These are phyloP conservation scores for Drosophila limbata DNA, from an alignment of 2,888 invertebrate genomes.

Conservation along the genomic window DNA sequence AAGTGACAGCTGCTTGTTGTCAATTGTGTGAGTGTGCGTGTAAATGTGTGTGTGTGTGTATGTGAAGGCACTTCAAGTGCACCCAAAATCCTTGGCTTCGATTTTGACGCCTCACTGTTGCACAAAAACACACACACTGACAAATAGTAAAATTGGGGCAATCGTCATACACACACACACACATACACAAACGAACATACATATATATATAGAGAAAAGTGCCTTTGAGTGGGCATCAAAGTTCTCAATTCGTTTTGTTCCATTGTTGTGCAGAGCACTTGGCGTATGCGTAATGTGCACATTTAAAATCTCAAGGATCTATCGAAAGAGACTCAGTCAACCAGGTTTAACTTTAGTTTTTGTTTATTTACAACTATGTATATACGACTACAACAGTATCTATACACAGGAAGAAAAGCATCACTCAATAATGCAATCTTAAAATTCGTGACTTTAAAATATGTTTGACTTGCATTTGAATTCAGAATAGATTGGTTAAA, in stretches of 20 bases:
- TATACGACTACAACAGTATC: background rate
- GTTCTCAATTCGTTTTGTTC: slow-evolving; percentile 25
- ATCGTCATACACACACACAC: slow-evolving; percentile 11
- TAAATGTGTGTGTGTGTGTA: slow-evolving; percentile 12
- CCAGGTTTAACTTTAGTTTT: background rate
- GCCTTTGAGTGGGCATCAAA: slow-evolving; percentile 24
- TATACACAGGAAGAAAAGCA: too few species aligned
- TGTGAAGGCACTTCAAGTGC: slow-evolving; percentile 36
- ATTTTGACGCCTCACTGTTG: slow-evolving; percentile 53
- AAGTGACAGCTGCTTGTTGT: slow-evolving; percentile 33
- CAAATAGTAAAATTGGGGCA: slow-evolving; percentile 37
- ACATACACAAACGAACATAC: background rate
- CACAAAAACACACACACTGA: slow-evolving; percentile 10
- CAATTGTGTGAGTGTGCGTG: slow-evolving; percentile 12
- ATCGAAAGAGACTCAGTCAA: background rate
- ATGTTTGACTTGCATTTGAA: too few species aligned
- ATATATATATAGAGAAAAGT: slow-evolving; percentile 7
- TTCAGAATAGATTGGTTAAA: too few species aligned
- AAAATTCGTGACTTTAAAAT: too few species aligned
- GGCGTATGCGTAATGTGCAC: slow-evolving; percentile 49
- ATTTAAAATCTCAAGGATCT: slow-evolving; percentile 35
- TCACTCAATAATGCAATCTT: too few species aligned
- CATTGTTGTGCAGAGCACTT: slow-evolving; percentile 34
- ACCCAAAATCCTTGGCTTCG: slow-evolving; percentile 52
- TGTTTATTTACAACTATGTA: background rate